Evolutionary conservation across 1,140 invertebrate species (phyloP), one percentile per base, ranked within the genome.

Genomic region (Eurytemora carolleeae): DNA sequence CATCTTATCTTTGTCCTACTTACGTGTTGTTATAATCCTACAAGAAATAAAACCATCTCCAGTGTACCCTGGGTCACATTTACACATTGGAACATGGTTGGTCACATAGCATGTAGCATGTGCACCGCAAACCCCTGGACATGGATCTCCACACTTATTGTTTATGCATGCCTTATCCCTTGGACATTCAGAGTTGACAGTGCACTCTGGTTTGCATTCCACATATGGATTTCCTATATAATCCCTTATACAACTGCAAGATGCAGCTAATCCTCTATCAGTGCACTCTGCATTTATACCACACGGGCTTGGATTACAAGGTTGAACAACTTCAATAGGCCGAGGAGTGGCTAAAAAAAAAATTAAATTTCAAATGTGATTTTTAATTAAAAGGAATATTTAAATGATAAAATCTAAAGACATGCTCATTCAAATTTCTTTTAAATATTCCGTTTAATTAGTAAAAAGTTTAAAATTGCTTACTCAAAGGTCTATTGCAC

Each of bases 321-420:
- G 82, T 67, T 80, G 73, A 2, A 62, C 63, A 60, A 17, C 63
- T 62, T 7, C 85, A 87, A 65, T 80, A 68, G 17, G 86, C 86
- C 31, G 88, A 87, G 72, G 82, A 80, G 57, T 87, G 87, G 74
- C 89, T 86, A 70, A 82, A 93, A 69, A 87, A 86, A 7, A 86
- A 85, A 64, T 89, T 73, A 64, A 72, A 73, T 53, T 67, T 68
- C 55, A 71, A 73, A n/a, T 68, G 58, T 7, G 63, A 69, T 87
- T 57, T n/a, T n/a, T n/a, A n/a, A n/a, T n/a, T 65, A 25, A 70
- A 71, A 0, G 84, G 68, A 70, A 85, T 81, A 57, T 79, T 76
- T 68, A 84, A 86, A 63, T 78, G 80, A 25, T 77, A 77, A 64
- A 75, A 74, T 22, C 71, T 72, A 2, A 72, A 71, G 61, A 76